These are phyloP conservation scores for Acleris cristana DNA, from an alignment of 2,888 invertebrate species.

Conservation along the genomic window DNA sequence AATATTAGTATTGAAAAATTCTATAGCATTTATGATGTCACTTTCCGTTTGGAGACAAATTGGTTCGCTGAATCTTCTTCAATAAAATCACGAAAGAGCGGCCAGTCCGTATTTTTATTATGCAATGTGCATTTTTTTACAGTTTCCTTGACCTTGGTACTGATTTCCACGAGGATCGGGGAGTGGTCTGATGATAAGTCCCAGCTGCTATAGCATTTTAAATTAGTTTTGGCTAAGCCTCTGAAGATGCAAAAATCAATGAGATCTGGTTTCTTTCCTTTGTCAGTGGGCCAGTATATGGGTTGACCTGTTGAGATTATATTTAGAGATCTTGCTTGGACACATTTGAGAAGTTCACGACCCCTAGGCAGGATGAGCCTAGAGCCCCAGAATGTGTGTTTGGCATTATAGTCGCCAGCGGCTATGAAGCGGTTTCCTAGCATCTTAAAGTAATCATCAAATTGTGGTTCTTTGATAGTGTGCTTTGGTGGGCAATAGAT, in stretches of 20 bases:
- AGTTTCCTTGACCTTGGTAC: background rate
- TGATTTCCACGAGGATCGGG: background rate
- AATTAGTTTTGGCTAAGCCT: background rate
- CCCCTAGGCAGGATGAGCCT: background rate
- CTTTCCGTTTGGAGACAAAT: constrained; percentile 10
- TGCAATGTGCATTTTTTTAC: background rate
- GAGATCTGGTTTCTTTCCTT: constrained; percentile 16
- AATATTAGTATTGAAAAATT: background rate
- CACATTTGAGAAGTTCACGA: background rate
- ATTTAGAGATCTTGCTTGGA: background rate
- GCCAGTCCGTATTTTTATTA: constrained; percentile 13
- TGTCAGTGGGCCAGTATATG: constrained; percentile 3
- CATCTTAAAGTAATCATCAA: constrained; percentile 12
- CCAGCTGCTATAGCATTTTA: background rate
- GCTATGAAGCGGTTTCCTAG: constrained; percentile 29
- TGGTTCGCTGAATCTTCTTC: background rate
- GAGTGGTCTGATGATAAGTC: constrained; percentile 19
- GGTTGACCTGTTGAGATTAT: background rate
- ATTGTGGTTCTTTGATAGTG: constrained; percentile 19
- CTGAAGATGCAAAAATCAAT: constrained; percentile 24
- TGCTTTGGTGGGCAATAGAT: constrained; percentile 36
- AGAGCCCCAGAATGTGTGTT: background rate
- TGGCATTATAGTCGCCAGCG: constrained; percentile 33
- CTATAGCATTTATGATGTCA: constrained; percentile 1
- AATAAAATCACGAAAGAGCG: background rate